A percentile compares a stretch with the other conserved stretches of the same genome.
Conservation (phyloP, 2,113 vertebrate genomes). For the Oryzias curvinotus region DNA sequence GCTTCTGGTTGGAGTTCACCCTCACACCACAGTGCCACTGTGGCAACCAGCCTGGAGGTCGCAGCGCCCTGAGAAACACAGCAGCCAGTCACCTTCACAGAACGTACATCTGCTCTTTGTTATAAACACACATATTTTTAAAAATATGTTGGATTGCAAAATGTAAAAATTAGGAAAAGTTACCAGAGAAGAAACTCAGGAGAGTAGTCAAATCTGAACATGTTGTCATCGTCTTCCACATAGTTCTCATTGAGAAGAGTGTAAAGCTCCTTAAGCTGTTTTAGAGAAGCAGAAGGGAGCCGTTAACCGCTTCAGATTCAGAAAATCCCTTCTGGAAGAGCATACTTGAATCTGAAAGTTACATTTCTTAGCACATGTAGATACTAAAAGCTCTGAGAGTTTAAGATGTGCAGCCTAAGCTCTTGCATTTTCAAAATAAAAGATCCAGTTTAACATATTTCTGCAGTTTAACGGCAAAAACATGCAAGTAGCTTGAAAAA, state of each 20-base stretch:
- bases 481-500: too few relatives aligned
- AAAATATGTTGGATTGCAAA: neutral
- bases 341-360: neutral
- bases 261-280: constrained; percentile 95
- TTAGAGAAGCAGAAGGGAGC: neutral
- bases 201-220: constrained; percentile 99
- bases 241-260: constrained; percentile 98
- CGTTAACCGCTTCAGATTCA: neutral
- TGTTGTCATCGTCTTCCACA: constrained; percentile 98
- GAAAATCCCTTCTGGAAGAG: neutral
- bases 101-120: neutral
- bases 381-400: too few relatives aligned
- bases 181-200: constrained; percentile 97
- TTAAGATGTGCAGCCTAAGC: too few relatives aligned
- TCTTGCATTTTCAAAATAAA: too few relatives aligned
- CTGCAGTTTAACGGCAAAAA: too few relatives aligned
- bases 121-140: neutral
- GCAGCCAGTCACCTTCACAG: rapidly evolving
- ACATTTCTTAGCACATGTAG: too few relatives aligned
- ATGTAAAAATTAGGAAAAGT: constrained; percentile 39
- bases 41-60: constrained; percentile 95
- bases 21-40: constrained; percentile 98
- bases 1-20: constrained; percentile 94
- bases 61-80: constrained; percentile 84
- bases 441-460: too few relatives aligned